A percentile compares a stretch with the other conserved stretches of the same genome.
Conservation (phyloP, 2,113 vertebrate genomes). For the Phrynocephalus versicolor region DNA sequence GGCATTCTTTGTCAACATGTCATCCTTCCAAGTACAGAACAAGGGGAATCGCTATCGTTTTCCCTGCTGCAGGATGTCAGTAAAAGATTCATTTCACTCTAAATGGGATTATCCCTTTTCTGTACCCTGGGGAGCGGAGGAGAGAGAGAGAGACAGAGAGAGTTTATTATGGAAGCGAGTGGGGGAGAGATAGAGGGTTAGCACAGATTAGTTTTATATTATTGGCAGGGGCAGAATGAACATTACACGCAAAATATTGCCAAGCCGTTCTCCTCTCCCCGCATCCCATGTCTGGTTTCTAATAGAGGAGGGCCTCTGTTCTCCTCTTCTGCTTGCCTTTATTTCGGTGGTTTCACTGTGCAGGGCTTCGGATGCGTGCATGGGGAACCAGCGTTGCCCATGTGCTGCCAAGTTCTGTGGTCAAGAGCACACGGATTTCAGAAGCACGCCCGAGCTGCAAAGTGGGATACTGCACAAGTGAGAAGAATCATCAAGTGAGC, state of each 20-base stretch:
- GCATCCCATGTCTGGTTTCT: neutral
- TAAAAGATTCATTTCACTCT: conserved; percentile 39
- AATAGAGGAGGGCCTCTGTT: neutral
- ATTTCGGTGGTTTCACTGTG: neutral
- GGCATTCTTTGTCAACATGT: conserved; percentile 68
- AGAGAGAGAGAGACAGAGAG: accelerated
- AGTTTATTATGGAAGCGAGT: neutral
- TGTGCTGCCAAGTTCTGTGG: neutral
- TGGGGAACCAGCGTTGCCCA: neutral
- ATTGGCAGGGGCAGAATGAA: neutral
- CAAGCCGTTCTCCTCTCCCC: neutral
- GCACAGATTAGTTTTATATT: neutral
- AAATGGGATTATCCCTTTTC: conserved; percentile 43
- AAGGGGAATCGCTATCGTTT: conserved; percentile 51
- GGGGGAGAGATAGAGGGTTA: neutral
- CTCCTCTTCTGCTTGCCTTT: neutral
- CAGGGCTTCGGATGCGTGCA: neutral
- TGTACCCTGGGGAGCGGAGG: conserved; percentile 7
- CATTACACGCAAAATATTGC: neutral
- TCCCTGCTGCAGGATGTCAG: conserved; percentile 47
- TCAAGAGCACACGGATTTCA: neutral
- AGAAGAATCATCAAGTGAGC: neutral
- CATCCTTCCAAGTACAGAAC: conserved; percentile 63
- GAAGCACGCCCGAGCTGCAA: neutral
- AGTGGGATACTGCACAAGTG: neutral